These are phyloP conservation scores for Sparidentex hasta DNA, from an alignment of 2,797 vertebrate genomes.

Conservation along the genomic window DNA sequence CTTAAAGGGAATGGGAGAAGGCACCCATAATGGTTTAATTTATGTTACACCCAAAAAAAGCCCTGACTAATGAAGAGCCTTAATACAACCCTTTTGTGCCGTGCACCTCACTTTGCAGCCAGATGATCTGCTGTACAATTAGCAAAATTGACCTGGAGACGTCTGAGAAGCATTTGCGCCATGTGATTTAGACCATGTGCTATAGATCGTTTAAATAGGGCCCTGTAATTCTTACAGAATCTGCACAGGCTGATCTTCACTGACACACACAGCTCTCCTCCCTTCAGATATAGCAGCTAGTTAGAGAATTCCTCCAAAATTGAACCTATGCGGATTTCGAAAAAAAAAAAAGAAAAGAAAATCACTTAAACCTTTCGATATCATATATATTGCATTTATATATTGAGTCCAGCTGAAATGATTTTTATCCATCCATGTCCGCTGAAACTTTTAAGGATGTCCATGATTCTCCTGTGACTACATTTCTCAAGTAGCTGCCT, in stretches of 20 bases:
- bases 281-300: not conserved
- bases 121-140: too few species aligned
- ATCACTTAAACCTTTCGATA: conserved; percentile 2
- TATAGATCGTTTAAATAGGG: too few species aligned
- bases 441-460: conserved; percentile 14
- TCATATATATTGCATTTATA: not conserved
- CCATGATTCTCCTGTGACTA: conserved; percentile 27
- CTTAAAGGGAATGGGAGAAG: too few species aligned
- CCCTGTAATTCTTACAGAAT: not conserved
- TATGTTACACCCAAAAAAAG: too few species aligned
- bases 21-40: too few species aligned
- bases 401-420: conserved; percentile 15
- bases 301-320: not conserved
- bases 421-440: conserved; percentile 26
- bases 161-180: too few species aligned
- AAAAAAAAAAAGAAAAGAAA: conserved; percentile 19
- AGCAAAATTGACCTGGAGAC: too few species aligned
- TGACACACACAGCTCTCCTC: not conserved
- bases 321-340: not conserved
- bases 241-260: not conserved
- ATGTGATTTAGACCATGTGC: not conserved
- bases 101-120: too few species aligned
- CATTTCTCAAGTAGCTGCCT: conserved; percentile 31
- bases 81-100: too few species aligned
- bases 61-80: too few species aligned